Evolutionary conservation across 2,888 invertebrate species (phyloP).

Genomic region (Drosophila austrosaltans): DNA sequence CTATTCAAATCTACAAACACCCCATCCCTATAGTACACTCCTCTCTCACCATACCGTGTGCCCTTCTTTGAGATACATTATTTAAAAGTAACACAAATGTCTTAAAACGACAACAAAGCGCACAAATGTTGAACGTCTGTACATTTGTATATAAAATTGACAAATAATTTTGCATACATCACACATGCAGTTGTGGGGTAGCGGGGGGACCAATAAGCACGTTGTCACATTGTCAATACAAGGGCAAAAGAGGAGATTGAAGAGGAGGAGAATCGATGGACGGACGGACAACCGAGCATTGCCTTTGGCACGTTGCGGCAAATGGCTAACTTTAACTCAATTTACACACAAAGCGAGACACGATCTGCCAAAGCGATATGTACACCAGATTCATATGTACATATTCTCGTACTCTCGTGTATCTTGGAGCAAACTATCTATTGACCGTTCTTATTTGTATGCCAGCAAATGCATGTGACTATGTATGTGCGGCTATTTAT

Average conservation of each 20-base stretch:
- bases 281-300: conserved; percentile 9
- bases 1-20: neutral
- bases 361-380: conserved; percentile 20
- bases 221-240: conserved; percentile 24
- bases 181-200: neutral
- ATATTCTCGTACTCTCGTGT: neutral
- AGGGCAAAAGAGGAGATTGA: conserved; percentile 14
- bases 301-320: conserved; percentile 44
- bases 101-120: conserved; percentile 6
- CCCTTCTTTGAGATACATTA: conserved; percentile 41
- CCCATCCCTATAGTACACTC: neutral
- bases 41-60: conserved; percentile 26
- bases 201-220: neutral
- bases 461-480: conserved; percentile 24
- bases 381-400: conserved; percentile 3
- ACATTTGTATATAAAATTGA: conserved; percentile 30
- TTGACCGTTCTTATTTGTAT: conserved; percentile 45
- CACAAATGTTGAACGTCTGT: neutral
- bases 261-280: neutral
- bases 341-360: conserved; percentile 46
- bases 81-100: conserved; percentile 25
- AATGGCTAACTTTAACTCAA: conserved; percentile 44
- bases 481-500: conserved; percentile 63
- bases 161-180: conserved; percentile 46
- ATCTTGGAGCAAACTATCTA: conserved; percentile 30